Base-by-base conservation (phyloP, 1,140 invertebrate species). In the Microplitis demolitor region DNA sequence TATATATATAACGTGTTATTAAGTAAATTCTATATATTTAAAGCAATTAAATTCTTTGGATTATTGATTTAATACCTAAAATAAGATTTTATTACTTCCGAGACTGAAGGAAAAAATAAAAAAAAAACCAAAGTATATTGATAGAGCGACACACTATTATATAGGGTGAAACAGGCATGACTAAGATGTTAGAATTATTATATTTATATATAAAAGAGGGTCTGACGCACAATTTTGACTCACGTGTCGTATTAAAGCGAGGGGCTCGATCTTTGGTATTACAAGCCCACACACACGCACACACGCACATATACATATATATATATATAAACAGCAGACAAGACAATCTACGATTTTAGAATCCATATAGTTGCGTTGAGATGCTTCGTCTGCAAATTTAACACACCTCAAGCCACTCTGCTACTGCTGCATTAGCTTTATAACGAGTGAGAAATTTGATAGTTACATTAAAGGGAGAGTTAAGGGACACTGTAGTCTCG, bases 391-490 rank as follows among this genome's bases (percentile, higher is more conserved):
- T 60, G 58, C n/a, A 69, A 37, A 14, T 51, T 33, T 13, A 45
- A 24, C 35, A 62, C 56, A 58, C 58, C 68, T 24, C 45, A 37
- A 50, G 45, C 37, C 24, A 71, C 24, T 24, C 68, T 64, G 14
- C 34, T 34, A 45, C 54, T 34, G 37, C 39, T 69, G 50, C 16
- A 13, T 11, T 51, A 50, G n/a, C 54, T 67, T 39, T 72, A 13
- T 64, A 33, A 71, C 54, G 63, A 72, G 63, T 51, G 16, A 50
- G 71, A 72, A 72, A 72, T 72, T 72, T 31, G 56, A 72, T 72
- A 72, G 64, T 14, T 16, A 5, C 24, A 4, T 35, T 56, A n/a
- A 62, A 63, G 37, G 31, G 34, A 71, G 11, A 37, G 11, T 53
- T 37, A n/a, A 71, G 60, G 60, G 60, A 35, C 69, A 37, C 37